A percentile compares a stretch with the other conserved stretches of the same genome.
phyloP scores from a whole-genome alignment of 2,888 invertebrate genomes.

The Heliconius charithonia region DNA sequence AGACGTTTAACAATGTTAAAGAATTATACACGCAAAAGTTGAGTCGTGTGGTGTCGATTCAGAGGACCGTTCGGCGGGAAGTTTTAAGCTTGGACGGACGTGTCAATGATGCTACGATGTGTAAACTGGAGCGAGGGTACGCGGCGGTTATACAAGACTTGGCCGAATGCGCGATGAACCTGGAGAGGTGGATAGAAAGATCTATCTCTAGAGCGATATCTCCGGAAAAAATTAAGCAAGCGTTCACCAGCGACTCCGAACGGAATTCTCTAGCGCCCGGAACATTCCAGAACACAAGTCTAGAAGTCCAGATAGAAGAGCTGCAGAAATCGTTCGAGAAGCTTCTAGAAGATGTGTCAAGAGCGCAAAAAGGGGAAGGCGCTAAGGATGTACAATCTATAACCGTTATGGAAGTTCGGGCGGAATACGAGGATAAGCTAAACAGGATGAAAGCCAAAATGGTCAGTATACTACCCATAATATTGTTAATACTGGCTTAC shows the following conservation, averaged over 20 bases:
- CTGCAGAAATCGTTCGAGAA: slow-evolving; percentile 74
- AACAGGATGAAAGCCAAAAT: slow-evolving; percentile 92
- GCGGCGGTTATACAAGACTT: slow-evolving; percentile 75
- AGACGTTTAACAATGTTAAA: slow-evolving; percentile 70
- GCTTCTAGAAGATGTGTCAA: slow-evolving; percentile 66
- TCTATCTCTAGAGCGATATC: slow-evolving; percentile 65
- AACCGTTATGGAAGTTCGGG: slow-evolving; percentile 82
- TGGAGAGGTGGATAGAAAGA: slow-evolving; percentile 75
- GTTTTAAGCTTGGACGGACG: slow-evolving; percentile 67
- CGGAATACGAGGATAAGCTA: slow-evolving; percentile 89
- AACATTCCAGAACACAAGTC: slow-evolving; percentile 66
- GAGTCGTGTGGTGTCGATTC: slow-evolving; percentile 67
- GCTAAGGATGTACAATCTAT: slow-evolving; percentile 60
- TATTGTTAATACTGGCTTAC: slow-evolving; percentile 77
- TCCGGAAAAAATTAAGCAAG: slow-evolving; percentile 72
- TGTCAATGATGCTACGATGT: slow-evolving; percentile 62
- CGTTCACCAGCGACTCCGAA: slow-evolving; percentile 65
- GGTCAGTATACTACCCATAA: slow-evolving; percentile 85
- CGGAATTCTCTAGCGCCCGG: slow-evolving; percentile 58
- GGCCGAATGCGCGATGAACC: slow-evolving; percentile 68
- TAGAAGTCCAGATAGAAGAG: slow-evolving; percentile 73
- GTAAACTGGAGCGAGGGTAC: slow-evolving; percentile 70
- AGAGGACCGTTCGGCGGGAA: slow-evolving; percentile 73
- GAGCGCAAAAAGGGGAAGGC: slow-evolving; percentile 63
- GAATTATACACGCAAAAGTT: slow-evolving; percentile 73